Percentiles rank a stretch among this genome's conserved stretches.
Evolutionary conservation across 1,140 invertebrate genomes (phyloP).

Genomic region (Camponotus floridanus): DNA sequence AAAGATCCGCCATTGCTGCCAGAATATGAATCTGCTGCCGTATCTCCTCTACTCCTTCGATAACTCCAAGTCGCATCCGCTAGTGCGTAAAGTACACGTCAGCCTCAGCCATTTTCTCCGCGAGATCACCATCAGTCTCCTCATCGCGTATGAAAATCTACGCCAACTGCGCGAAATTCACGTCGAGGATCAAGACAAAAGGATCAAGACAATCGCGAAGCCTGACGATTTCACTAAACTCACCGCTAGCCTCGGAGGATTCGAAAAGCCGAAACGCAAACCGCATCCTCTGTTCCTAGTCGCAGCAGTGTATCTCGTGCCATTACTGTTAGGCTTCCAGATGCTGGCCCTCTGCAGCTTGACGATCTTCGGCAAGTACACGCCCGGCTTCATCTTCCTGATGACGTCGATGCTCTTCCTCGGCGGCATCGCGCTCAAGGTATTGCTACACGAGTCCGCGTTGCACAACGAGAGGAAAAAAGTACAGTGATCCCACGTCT

Average conservation of each 20-base stretch:
- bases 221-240: not conserved
- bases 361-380: conserved; percentile 79
- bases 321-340: conserved; percentile 78
- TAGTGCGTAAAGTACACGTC: conserved; percentile 79
- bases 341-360: conserved; percentile 76
- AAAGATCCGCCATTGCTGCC: conserved; percentile 84
- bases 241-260: conserved; percentile 2
- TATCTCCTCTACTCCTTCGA: conserved; percentile 83
- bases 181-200: not conserved
- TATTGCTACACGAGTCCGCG: conserved; percentile 77
- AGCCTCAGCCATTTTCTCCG: conserved; percentile 76
- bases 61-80: conserved; percentile 81
- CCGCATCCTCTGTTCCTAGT: conserved; percentile 68
- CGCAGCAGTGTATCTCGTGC: conserved; percentile 80
- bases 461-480: conserved; percentile 72
- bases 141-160: conserved; percentile 77
- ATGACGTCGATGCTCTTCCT: conserved; percentile 78
- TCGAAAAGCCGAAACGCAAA: conserved; percentile 73
- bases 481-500: conserved; percentile 61
- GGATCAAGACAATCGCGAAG: not conserved
- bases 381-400: conserved; percentile 84
- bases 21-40: conserved; percentile 84
- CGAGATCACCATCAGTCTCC: conserved; percentile 74
- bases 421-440: conserved; percentile 79
- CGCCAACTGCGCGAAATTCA: conserved; percentile 59